Conservation (phyloP, 2,888 invertebrate species). For the Lithophane semibrunnea region DNA sequence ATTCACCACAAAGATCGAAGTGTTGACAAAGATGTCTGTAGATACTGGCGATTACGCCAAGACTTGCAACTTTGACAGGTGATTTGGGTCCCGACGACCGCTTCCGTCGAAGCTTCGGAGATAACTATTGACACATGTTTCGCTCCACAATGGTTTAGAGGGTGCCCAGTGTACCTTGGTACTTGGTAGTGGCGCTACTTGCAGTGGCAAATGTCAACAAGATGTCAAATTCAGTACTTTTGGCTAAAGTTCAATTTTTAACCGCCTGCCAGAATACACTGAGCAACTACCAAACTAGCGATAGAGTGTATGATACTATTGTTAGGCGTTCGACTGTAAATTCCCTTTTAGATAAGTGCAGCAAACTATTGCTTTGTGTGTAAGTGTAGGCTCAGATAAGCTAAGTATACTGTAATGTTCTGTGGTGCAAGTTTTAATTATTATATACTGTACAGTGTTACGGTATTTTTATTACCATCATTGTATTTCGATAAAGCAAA, state of each 20-base stretch:
- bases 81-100: slow-evolving; percentile 88
- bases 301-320: slow-evolving; percentile 24
- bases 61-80: slow-evolving; percentile 86
- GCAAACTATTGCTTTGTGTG: slow-evolving; percentile 1
- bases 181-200: slow-evolving; percentile 31
- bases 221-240: slow-evolving; percentile 26
- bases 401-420: slow-evolving; percentile 24
- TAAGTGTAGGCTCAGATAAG: slow-evolving; percentile 16
- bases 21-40: slow-evolving; percentile 86
- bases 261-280: slow-evolving; percentile 37
- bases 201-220: slow-evolving; percentile 32
- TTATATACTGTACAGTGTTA: slow-evolving; percentile 12
- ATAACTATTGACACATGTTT: slow-evolving; percentile 82
- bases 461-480: slow-evolving; percentile 32
- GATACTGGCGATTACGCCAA: slow-evolving; percentile 83
- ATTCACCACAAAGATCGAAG: slow-evolving; percentile 81
- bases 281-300: slow-evolving; percentile 38
- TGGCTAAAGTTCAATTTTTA: slow-evolving; percentile 8
- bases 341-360: slow-evolving; percentile 8
- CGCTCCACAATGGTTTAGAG: slow-evolving; percentile 59
- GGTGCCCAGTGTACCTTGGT: slow-evolving; percentile 51
- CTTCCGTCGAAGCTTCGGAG: slow-evolving; percentile 77
- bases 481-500: slow-evolving; percentile 43
- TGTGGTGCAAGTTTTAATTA: slow-evolving; percentile 42
- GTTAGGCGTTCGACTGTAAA: slow-evolving; percentile 4